Evolutionary conservation across 2,113 vertebrate species (phyloP).

Genomic region (Lathamus discolor): DNA sequence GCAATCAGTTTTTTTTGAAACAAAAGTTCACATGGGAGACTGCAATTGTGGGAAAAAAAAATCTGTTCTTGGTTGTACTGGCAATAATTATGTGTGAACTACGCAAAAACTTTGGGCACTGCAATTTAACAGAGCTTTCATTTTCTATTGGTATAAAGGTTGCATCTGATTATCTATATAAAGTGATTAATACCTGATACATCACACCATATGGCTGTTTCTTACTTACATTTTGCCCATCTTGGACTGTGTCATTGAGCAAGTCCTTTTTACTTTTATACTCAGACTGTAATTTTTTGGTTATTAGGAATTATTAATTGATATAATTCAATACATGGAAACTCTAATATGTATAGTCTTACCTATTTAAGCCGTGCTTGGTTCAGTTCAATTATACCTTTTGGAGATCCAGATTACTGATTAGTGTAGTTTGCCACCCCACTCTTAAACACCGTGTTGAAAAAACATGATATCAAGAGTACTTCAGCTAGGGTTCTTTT

Average conservation of each 20-base stretch:
- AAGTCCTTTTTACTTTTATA: not conserved
- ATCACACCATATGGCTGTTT: not conserved
- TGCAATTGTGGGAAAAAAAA: not conserved
- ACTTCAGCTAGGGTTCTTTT: not conserved
- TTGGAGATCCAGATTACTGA: not conserved
- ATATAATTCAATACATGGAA: not conserved
- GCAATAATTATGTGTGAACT: not conserved
- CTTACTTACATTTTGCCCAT: not conserved
- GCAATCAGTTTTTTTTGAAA: not conserved
- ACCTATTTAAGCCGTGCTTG: not conserved
- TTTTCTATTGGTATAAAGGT: not conserved
- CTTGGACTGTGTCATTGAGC: not conserved
- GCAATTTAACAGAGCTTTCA: not conserved
- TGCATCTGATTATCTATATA: not conserved
- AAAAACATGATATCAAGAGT: not conserved
- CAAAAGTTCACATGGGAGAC: rapidly evolving
- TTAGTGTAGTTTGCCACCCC: not conserved
- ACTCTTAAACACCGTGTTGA: not conserved
- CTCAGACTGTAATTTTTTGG: not conserved
- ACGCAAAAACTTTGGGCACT: not conserved
- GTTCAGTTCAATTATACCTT: not conserved
- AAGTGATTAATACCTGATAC: not conserved
- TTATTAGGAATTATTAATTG: not conserved
- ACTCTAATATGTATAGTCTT: not conserved
- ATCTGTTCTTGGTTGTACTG: not conserved